Percentiles rank a stretch among this genome's conserved stretches.
Evolutionary conservation across 2,888 invertebrate genomes (phyloP).

Genomic region (Xiphydria camelus): DNA sequence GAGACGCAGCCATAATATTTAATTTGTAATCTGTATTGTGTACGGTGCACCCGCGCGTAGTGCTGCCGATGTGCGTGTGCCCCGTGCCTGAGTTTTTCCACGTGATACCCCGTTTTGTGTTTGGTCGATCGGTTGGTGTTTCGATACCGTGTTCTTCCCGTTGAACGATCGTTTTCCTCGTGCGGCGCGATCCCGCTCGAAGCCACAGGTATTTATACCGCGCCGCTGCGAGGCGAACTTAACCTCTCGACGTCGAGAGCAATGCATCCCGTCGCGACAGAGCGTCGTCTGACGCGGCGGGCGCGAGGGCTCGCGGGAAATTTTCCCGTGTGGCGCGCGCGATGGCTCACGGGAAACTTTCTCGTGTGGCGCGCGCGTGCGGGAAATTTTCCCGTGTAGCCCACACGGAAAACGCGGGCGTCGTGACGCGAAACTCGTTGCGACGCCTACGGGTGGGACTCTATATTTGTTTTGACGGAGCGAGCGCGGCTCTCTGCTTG

Average conservation of each 20-base stretch:
- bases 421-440: constrained; percentile 23
- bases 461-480: constrained; percentile 33
- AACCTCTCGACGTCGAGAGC: too few relatives aligned
- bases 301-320: too few relatives aligned
- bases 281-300: too few relatives aligned
- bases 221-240: too few relatives aligned
- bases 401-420: constrained; percentile 3
- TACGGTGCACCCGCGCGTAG: constrained; percentile 48
- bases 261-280: too few relatives aligned
- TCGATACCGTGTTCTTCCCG: constrained; percentile 30
- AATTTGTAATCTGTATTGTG: constrained; percentile 51
- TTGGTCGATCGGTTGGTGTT: constrained; percentile 34
- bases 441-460: constrained; percentile 26
- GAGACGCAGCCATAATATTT: constrained; percentile 46
- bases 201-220: constrained; percentile 1
- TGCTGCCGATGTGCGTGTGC: constrained; percentile 49
- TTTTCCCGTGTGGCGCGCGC: too few relatives aligned
- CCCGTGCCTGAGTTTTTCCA: constrained; percentile 33
- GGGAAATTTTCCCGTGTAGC: too few relatives aligned
- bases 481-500: too few relatives aligned
- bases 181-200: constrained; percentile 30
- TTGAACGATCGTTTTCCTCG: constrained; percentile 16
- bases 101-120: constrained; percentile 39
- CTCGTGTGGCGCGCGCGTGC: too few relatives aligned
- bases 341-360: too few relatives aligned